Evolutionary conservation across 2,888 invertebrate genomes (phyloP).

Genomic region (Cantharis flavilabris): DNA sequence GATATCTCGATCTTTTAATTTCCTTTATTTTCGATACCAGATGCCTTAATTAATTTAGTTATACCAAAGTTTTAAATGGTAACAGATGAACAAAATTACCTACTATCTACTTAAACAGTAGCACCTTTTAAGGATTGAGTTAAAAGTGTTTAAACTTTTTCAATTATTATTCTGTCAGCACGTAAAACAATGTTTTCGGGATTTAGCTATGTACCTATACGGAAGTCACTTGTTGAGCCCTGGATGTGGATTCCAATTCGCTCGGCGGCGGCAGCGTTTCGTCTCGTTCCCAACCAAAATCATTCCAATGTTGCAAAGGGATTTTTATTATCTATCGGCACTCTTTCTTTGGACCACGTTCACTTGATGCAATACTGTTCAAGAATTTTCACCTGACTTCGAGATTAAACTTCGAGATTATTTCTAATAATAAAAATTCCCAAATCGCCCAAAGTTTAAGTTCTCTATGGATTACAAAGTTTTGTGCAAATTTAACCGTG

Average conservation of each 20-base stretch:
- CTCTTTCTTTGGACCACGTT: conserved; percentile 12
- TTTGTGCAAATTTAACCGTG: not conserved
- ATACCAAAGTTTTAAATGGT: not conserved
- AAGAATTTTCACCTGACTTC: not conserved
- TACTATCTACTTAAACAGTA: not conserved
- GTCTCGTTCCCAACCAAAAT: conserved; percentile 8
- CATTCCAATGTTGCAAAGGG: conserved; percentile 17
- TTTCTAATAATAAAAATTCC: not conserved
- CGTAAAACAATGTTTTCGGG: conserved; percentile 31
- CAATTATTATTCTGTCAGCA: conserved; percentile 41
- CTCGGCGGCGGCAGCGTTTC: conserved; percentile 15
- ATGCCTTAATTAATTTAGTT: not conserved
- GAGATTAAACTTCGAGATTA: not conserved
- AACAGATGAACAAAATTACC: not conserved
- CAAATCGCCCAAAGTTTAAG: not conserved
- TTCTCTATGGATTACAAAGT: not conserved
- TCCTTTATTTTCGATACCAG: conserved; percentile 1
- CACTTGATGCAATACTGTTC: not conserved
- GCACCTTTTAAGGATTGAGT: conserved; percentile 8
- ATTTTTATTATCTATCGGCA: conserved; percentile 30
- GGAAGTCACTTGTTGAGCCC: conserved; percentile 35
- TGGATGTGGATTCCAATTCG: conserved; percentile 5
- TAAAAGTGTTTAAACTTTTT: conserved; percentile 39
- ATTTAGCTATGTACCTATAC: conserved; percentile 1
- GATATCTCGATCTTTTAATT: conserved; percentile 2